These are phyloP conservation scores for Aethes cnicana DNA, from an alignment of 2,888 invertebrate genomes.

Conservation along the genomic window DNA sequence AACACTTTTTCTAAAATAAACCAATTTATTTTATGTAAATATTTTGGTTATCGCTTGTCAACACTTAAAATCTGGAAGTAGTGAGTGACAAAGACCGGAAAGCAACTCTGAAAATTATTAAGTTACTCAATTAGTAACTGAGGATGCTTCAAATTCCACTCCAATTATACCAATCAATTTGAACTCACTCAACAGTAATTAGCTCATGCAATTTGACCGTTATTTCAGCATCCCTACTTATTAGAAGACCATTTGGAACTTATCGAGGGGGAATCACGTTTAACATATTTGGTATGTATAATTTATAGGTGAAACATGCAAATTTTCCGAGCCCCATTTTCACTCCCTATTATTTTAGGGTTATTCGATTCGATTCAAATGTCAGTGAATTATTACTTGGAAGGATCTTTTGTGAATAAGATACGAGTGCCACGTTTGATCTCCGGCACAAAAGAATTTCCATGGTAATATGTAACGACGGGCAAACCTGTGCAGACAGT, in stretches of 20 bases:
- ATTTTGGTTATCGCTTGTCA: no score
- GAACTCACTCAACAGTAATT: constrained; percentile 52
- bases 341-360: constrained; percentile 49
- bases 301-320: constrained; percentile 63
- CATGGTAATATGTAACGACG: constrained; percentile 46
- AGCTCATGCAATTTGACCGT: constrained; percentile 55
- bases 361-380: constrained; percentile 48
- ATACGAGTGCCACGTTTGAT: constrained; percentile 58
- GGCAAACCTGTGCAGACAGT: constrained; percentile 33
- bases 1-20: no score
- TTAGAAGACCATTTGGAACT: constrained; percentile 53
- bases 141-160: constrained; percentile 17
- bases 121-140: constrained; percentile 13
- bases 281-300: constrained; percentile 63
- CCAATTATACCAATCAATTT: constrained; percentile 30
- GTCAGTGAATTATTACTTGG: constrained; percentile 51
- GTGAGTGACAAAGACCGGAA: no score
- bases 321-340: constrained; percentile 50
- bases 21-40: no score
- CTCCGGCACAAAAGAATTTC: constrained; percentile 49
- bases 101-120: not conserved
- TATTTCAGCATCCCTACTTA: constrained; percentile 56
- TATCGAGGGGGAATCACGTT: constrained; percentile 55
- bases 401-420: constrained; percentile 59
- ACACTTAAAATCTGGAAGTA: no score